A percentile compares a stretch with the other conserved stretches of the same genome.
Conservation (phyloP, 2,113 vertebrate species). For the Fulmarus glacialis region DNA sequence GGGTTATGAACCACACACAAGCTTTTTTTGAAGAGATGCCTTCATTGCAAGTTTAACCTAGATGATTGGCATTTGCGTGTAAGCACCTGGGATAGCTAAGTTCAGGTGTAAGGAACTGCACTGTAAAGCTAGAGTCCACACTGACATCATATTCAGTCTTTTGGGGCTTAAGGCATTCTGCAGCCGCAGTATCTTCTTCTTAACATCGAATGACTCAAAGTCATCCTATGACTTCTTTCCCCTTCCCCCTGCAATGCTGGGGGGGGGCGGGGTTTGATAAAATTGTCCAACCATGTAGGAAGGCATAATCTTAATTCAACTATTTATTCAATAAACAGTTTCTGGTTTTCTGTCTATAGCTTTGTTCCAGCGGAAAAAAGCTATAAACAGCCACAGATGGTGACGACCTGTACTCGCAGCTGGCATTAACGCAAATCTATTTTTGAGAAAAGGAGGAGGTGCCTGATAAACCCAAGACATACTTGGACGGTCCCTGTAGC, state of each 20-base stretch:
- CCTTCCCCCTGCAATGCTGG: neutral
- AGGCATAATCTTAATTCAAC: neutral
- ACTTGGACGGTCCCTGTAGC: neutral
- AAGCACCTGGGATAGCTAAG: neutral
- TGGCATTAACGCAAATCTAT: neutral
- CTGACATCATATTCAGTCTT: neutral
- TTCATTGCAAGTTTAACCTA: neutral
- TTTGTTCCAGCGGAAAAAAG: conserved; percentile 14
- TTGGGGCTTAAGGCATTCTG: neutral
- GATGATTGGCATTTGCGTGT: neutral
- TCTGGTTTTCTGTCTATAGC: neutral
- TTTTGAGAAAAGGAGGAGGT: neutral
- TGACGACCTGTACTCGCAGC: neutral
- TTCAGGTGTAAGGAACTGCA: neutral
- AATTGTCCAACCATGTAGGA: neutral
- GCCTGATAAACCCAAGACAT: neutral
- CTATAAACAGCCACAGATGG: neutral
- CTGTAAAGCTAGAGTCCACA: neutral
- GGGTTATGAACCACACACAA: neutral
- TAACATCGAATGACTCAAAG: neutral
- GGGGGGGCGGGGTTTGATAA: too few relatives aligned
- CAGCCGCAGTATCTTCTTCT: neutral
- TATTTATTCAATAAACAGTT: neutral
- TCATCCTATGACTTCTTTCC: neutral
- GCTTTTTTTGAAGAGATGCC: neutral